These are phyloP conservation scores for Propithecus deckenii DNA, from an alignment of 2,797 vertebrate genomes.

Conservation along the genomic window DNA sequence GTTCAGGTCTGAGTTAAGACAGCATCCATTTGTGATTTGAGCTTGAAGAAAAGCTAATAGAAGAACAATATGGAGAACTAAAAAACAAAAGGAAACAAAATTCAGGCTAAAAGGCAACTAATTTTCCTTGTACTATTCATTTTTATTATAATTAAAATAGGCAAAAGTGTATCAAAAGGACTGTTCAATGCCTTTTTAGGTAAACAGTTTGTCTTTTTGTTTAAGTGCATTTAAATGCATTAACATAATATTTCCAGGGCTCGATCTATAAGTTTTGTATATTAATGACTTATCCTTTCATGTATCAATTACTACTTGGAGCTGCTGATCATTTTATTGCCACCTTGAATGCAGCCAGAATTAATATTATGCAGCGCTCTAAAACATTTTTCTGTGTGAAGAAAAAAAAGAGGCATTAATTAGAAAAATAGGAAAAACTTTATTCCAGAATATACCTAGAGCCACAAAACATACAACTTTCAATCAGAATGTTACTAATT, in stretches of 20 bases:
- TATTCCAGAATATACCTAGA: slow-evolving; percentile 46
- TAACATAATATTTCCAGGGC: neutral
- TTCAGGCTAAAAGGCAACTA: slow-evolving; percentile 20
- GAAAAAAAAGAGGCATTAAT: slow-evolving; percentile 36
- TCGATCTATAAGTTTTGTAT: neutral
- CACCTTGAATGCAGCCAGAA: slow-evolving; percentile 49
- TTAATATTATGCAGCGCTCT: slow-evolving; percentile 25
- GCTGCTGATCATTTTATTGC: slow-evolving; percentile 19
- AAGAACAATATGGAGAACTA: neutral
- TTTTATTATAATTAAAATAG: slow-evolving; percentile 32
- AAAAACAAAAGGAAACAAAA: neutral
- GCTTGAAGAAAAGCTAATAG: slow-evolving; percentile 8
- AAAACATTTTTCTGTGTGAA: slow-evolving; percentile 53
- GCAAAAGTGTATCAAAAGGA: neutral
- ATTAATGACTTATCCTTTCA: neutral
- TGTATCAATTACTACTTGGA: neutral
- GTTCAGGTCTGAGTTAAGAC: slow-evolving; percentile 7
- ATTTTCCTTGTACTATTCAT: slow-evolving; percentile 29
- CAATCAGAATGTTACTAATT: slow-evolving; percentile 66
- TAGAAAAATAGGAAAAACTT: slow-evolving; percentile 43
- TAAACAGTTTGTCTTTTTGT: neutral
- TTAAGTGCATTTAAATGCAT: neutral
- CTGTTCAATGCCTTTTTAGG: neutral
- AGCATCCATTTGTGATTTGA: neutral
- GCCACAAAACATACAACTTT: slow-evolving; percentile 65